These are phyloP conservation scores for Myotis lucifugus DNA, from an alignment of 2,113 vertebrate genomes.

Conservation along the genomic window DNA sequence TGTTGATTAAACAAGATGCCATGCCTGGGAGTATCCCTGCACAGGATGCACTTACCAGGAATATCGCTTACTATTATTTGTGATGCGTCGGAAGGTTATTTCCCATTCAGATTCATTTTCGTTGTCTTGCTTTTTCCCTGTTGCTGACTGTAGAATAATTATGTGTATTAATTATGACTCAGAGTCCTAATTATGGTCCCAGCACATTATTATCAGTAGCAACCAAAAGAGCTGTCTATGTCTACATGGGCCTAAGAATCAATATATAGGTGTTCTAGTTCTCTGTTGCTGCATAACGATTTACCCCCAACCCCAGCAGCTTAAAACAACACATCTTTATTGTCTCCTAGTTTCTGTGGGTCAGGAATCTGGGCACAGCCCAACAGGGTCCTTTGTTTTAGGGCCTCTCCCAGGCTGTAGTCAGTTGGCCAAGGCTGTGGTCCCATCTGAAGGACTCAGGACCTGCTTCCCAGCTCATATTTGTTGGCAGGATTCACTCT, in stretches of 20 bases:
- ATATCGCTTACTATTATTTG: background rate
- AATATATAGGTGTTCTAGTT: too few species aligned
- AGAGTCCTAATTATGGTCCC: background rate
- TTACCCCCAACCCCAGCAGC: background rate
- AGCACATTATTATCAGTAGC: background rate
- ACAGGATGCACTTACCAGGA: too few species aligned
- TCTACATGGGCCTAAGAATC: background rate
- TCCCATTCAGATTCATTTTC: background rate
- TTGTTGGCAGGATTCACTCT: background rate
- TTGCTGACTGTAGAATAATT: background rate
- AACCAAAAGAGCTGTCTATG: background rate
- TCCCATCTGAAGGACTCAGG: background rate
- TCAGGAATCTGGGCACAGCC: background rate
- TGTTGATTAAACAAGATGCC: background rate
- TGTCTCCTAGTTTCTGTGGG: background rate
- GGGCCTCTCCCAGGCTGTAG: background rate
- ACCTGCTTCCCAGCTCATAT: background rate
- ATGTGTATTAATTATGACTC: background rate
- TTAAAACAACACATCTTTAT: background rate
- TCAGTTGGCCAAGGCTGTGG: background rate
- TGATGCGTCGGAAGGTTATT: background rate
- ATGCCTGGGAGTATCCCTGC: too few species aligned
- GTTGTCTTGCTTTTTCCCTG: background rate
- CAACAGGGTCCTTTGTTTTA: background rate
- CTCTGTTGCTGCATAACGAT: background rate